Conservation (phyloP, 2,797 vertebrate species). For the Otolemur crassicaudatus region DNA sequence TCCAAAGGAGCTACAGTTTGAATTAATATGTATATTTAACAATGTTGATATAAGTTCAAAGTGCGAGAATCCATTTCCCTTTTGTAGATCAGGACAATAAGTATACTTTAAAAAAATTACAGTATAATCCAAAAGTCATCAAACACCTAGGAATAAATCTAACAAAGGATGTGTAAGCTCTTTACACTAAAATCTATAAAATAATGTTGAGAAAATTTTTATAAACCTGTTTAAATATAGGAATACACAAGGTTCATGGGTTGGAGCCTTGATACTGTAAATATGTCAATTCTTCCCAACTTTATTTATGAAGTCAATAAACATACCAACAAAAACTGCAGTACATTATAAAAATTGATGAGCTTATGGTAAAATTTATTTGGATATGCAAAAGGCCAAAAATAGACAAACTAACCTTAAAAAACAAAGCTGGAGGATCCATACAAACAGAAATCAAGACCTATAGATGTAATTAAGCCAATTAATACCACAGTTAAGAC, state of each 20-base stretch:
- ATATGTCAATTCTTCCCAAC: background rate
- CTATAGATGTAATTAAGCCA: background rate
- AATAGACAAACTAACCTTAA: background rate
- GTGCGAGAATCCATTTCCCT: constrained; percentile 1
- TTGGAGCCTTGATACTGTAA: background rate
- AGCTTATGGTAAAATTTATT: background rate
- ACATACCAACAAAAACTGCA: constrained; percentile 17
- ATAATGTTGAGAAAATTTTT: background rate
- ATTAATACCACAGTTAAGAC: background rate
- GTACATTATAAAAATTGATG: background rate
- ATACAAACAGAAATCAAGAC: background rate
- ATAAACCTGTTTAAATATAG: background rate
- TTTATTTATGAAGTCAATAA: constrained; percentile 11
- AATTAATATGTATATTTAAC: background rate
- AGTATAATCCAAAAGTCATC: background rate
- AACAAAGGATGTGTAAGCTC: background rate
- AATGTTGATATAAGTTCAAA: background rate
- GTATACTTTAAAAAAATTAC: background rate
- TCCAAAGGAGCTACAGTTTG: background rate
- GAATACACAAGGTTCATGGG: background rate
- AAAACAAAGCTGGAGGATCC: constrained; percentile 11
- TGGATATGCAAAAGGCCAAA: background rate
- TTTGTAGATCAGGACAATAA: background rate
- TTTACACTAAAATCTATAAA: background rate
- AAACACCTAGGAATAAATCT: constrained; percentile 12